Evolutionary conservation across 2,113 vertebrate species (phyloP).

Genomic region (Ciconia boyciana): DNA sequence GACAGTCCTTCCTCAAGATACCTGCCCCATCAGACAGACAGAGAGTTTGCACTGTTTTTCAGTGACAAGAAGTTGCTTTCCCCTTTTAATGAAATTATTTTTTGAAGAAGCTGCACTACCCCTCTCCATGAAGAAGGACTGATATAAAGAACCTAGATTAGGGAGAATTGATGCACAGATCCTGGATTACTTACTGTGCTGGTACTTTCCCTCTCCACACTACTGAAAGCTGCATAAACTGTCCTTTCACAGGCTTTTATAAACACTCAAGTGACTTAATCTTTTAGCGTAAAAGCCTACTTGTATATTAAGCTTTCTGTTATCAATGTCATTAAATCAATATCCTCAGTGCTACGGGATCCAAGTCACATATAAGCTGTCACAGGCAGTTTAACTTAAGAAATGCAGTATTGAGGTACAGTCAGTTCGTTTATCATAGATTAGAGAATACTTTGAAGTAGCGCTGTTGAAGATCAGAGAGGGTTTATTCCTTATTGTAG

Average conservation of each 20-base stretch:
- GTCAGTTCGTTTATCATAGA: slow-evolving; percentile 3
- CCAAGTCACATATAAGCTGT: slow-evolving; percentile 5
- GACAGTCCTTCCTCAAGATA: neutral
- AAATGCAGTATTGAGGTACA: slow-evolving; percentile 23
- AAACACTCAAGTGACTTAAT: slow-evolving; percentile 24
- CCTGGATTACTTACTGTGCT: neutral
- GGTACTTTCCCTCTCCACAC: neutral
- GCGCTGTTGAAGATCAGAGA: slow-evolving; percentile 22
- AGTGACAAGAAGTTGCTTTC: neutral
- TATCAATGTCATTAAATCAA: slow-evolving; percentile 61
- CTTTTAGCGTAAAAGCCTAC: neutral
- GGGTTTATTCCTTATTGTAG: slow-evolving; percentile 3
- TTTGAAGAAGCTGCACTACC: neutral
- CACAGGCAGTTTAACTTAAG: slow-evolving; percentile 44
- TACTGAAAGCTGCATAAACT: neutral
- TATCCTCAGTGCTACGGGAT: neutral
- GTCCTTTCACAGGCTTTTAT: neutral
- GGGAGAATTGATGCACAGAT: neutral
- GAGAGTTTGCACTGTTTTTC: neutral
- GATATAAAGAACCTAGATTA: neutral
- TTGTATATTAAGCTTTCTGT: slow-evolving; percentile 27
- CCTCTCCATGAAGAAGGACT: neutral
- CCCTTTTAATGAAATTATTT: too few species aligned
- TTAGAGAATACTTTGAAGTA: slow-evolving; percentile 2
- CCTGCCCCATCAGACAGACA: neutral